These are phyloP conservation scores for Procambarus virginalis DNA, from an alignment of 1,140 invertebrate genomes.

Conservation along the genomic window DNA sequence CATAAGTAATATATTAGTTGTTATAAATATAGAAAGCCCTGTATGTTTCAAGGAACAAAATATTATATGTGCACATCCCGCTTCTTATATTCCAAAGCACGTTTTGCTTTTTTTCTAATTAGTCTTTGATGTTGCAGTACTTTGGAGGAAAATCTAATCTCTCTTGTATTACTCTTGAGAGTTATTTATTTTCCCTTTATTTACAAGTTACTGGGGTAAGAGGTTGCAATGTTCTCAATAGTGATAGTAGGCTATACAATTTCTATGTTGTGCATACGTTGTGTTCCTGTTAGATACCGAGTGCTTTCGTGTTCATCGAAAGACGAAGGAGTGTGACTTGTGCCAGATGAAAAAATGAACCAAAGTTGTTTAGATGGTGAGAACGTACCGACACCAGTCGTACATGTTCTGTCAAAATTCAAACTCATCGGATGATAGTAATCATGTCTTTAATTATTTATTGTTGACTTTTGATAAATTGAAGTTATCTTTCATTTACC, in stretches of 20 bases:
- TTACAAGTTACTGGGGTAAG: conserved; percentile 15
- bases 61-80: conserved; percentile 26
- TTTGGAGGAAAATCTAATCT: background rate
- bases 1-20: background rate
- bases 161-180: conserved; percentile 15
- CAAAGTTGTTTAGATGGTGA: background rate
- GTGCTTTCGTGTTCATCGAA: background rate
- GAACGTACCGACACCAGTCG: background rate
- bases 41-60: conserved; percentile 23
- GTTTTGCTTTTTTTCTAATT: conserved; percentile 1
- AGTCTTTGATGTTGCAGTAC: background rate
- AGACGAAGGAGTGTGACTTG: background rate
- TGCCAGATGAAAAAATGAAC: background rate
- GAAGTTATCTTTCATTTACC: background rate
- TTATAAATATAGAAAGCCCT: conserved; percentile 32
- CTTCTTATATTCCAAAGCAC: conserved; percentile 40
- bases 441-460: background rate
- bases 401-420: conserved; percentile 16
- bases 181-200: conserved; percentile 20
- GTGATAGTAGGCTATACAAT: conserved; percentile 9
- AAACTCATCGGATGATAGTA: background rate
- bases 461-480: background rate
- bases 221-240: background rate
- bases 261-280: conserved; percentile 34
- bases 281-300: conserved; percentile 2